Conservation (phyloP, 2,113 vertebrate species). For the Gnathonemus longibarbis region DNA sequence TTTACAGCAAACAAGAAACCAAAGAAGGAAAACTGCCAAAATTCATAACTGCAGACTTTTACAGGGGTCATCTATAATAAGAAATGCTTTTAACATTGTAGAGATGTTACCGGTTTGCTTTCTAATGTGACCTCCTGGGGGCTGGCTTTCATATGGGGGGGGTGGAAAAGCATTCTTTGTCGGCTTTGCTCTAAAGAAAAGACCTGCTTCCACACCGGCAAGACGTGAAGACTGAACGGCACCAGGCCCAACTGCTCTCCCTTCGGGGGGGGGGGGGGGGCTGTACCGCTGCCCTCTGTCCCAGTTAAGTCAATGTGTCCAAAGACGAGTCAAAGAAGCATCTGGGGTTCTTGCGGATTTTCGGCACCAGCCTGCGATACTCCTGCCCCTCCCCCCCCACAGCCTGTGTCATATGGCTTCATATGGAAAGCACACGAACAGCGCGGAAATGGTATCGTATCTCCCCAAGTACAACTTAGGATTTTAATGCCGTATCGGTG, state of each 20-base stretch:
- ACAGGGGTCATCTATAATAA: neutral
- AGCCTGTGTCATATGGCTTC: neutral
- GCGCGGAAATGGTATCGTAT: neutral
- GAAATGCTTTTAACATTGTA: neutral
- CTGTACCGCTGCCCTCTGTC: conserved; percentile 17
- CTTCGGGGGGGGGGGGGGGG: neutral
- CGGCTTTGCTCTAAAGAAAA: conserved; percentile 41
- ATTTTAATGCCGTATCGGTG: neutral
- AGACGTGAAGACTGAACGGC: conserved; percentile 36
- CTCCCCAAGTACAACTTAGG: neutral
- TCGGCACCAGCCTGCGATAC: neutral
- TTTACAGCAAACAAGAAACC: neutral
- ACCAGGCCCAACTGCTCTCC: neutral
- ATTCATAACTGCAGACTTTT: neutral
- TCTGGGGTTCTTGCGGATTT: neutral
- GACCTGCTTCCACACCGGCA: conserved; percentile 23
- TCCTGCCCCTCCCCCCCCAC: neutral
- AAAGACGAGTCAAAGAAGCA: neutral
- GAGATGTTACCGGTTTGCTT: neutral
- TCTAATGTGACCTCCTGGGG: conserved; percentile 5
- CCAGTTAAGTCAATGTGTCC: neutral
- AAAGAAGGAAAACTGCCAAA: neutral
- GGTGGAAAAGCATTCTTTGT: conserved; percentile 47
- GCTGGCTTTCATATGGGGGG: conserved; percentile 16
- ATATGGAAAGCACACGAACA: neutral